phyloP scores from a whole-genome alignment of 2,888 invertebrate genomes.

The Eilema depressum region DNA sequence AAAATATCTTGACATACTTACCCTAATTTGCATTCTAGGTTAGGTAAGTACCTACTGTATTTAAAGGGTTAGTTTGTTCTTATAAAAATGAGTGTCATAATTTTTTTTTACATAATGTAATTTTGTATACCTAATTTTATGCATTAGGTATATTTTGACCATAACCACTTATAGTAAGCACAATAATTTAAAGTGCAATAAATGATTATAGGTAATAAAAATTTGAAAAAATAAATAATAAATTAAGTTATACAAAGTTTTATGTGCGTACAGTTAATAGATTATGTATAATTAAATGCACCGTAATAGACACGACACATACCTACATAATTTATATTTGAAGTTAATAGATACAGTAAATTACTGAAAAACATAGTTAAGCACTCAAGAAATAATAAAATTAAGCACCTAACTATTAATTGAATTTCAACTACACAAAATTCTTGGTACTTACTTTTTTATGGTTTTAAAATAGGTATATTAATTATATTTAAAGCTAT shows the following conservation, averaged over 20 bases:
- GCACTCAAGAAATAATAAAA: neutral
- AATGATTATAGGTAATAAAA: too few species aligned
- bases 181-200: neutral
- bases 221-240: too few species aligned
- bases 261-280: neutral
- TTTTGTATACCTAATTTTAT: neutral
- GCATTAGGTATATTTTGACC: neutral
- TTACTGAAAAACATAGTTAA: neutral
- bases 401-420: neutral
- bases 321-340: neutral
- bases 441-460: neutral
- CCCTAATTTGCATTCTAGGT: neutral
- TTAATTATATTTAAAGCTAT: neutral
- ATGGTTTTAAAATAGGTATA: neutral
- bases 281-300: neutral
- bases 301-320: neutral
- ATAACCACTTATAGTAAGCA: neutral
- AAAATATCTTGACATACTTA: neutral
- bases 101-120: neutral
- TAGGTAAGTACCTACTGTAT: neutral
- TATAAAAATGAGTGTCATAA: neutral
- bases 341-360: neutral
- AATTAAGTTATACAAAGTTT: neutral
- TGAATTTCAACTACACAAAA: too few species aligned
- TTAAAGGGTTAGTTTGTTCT: neutral